Evolutionary conservation across 1,140 invertebrate genomes (phyloP).

Genomic region (Hestina assimilis): DNA sequence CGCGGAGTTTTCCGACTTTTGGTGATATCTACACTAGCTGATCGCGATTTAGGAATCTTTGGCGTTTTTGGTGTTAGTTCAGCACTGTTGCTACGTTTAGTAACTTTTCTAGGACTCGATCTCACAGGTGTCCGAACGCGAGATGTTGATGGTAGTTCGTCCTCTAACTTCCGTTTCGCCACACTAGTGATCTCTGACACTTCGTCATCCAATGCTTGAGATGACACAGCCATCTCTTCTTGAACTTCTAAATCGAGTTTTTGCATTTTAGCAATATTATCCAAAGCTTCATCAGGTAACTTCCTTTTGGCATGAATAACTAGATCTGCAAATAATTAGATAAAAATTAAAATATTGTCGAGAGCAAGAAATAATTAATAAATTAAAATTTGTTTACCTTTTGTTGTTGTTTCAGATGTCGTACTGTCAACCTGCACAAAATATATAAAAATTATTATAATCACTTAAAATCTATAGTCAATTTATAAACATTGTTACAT

Average conservation of each 20-base stretch:
- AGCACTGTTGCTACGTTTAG: slow-evolving; percentile 58
- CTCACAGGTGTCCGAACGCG: slow-evolving; percentile 46
- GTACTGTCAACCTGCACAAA: slow-evolving; percentile 16
- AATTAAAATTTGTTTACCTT: slow-evolving; percentile 21
- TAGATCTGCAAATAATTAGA: slow-evolving; percentile 21
- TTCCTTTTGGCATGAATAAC: slow-evolving; percentile 47
- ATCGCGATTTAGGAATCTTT: slow-evolving; percentile 55
- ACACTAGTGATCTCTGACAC: slow-evolving; percentile 56
- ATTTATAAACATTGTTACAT: neutral
- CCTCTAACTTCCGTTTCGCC: slow-evolving; percentile 41
- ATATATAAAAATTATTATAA: neutral
- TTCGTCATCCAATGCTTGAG: slow-evolving; percentile 62
- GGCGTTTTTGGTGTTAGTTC: slow-evolving; percentile 53
- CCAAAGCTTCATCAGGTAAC: slow-evolving; percentile 44
- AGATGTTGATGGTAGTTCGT: slow-evolving; percentile 50
- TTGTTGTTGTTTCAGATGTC: slow-evolving; percentile 14
- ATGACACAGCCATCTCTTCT: slow-evolving; percentile 35
- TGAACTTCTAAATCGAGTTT: slow-evolving; percentile 53
- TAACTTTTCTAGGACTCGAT: slow-evolving; percentile 54
- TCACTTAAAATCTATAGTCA: neutral
- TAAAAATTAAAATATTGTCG: neutral
- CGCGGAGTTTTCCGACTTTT: slow-evolving; percentile 45
- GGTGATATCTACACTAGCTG: slow-evolving; percentile 59
- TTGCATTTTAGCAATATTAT: slow-evolving; percentile 50
- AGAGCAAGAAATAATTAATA: neutral